Evolutionary conservation across 1,140 invertebrate genomes (phyloP).

Genomic region (Anthonomus grandis): DNA sequence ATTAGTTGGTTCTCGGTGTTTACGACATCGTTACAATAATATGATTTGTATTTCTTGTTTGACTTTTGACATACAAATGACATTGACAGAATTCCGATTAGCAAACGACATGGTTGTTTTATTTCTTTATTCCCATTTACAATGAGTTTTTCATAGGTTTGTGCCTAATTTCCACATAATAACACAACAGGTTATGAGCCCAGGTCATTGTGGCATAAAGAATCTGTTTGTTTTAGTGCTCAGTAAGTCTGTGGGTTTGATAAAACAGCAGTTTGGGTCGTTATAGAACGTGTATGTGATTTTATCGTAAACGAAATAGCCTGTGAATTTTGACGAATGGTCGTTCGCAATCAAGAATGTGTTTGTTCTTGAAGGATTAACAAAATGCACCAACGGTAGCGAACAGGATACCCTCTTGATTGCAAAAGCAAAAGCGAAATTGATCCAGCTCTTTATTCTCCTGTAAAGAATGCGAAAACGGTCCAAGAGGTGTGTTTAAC

Average conservation of each 20-base stretch:
- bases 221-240: background rate
- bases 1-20: no score
- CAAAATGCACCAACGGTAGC: slow-evolving; percentile 27
- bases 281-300: slow-evolving; percentile 29
- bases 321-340: slow-evolving; percentile 36
- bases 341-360: slow-evolving; percentile 32
- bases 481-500: slow-evolving; percentile 21
- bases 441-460: slow-evolving; percentile 17
- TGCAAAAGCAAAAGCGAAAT: slow-evolving; percentile 13
- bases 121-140: no score
- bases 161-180: no score
- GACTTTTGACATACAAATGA: no score
- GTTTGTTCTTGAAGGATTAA: slow-evolving; percentile 33
- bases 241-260: background rate
- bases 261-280: slow-evolving; percentile 16
- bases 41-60: no score
- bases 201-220: background rate
- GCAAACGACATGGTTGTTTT: no score
- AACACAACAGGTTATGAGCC: slow-evolving; percentile 4
- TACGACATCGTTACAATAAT: no score
- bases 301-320: slow-evolving; percentile 29
- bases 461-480: slow-evolving; percentile 7
- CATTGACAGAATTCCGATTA: no score
- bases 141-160: no score
- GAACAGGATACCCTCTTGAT: slow-evolving; percentile 20